Evolutionary conservation across 2,888 invertebrate genomes (phyloP).

Genomic region (Agriotes lineatus): DNA sequence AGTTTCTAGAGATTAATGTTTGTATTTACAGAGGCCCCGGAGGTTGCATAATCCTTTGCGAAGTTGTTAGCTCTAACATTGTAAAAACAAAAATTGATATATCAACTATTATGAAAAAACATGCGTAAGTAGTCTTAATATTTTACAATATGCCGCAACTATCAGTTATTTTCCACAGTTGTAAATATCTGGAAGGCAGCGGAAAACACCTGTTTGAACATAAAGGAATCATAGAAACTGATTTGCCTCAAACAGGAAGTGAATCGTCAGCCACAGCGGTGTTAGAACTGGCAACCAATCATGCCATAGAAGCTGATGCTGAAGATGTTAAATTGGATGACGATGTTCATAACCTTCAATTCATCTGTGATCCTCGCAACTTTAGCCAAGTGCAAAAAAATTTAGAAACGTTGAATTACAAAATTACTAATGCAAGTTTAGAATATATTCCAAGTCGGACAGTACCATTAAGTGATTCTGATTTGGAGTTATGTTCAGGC

Average conservation of each 20-base stretch:
- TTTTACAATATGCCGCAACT: too few relatives aligned
- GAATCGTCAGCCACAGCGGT: constrained; percentile 58
- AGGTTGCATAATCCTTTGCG: constrained; percentile 69
- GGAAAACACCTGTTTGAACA: constrained; percentile 70
- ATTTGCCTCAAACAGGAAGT: constrained; percentile 52
- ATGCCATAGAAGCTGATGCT: constrained; percentile 77
- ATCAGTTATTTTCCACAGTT: constrained; percentile 59
- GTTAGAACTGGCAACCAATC: constrained; percentile 72
- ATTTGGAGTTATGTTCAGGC: constrained; percentile 65
- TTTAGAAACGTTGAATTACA: constrained; percentile 67
- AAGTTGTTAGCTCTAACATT: constrained; percentile 71
- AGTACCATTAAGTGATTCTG: constrained; percentile 67
- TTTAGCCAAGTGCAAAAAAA: constrained; percentile 66
- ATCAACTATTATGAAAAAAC: constrained; percentile 70
- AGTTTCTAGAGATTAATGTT: too few relatives aligned
- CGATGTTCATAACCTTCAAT: constrained; percentile 67
- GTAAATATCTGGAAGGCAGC: constrained; percentile 65
- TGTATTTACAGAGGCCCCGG: constrained; percentile 69
- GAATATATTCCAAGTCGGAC: constrained; percentile 66
- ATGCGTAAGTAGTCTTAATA: constrained; percentile 69
- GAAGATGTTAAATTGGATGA: constrained; percentile 74
- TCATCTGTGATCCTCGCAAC: constrained; percentile 69
- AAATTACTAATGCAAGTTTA: constrained; percentile 65
- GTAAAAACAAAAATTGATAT: constrained; percentile 66
- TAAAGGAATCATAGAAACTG: constrained; percentile 72